Evolutionary conservation across 2,113 vertebrate genomes (phyloP), one percentile per base, ranked within the genome.

Genomic region (Ranitomeya imitator): DNA sequence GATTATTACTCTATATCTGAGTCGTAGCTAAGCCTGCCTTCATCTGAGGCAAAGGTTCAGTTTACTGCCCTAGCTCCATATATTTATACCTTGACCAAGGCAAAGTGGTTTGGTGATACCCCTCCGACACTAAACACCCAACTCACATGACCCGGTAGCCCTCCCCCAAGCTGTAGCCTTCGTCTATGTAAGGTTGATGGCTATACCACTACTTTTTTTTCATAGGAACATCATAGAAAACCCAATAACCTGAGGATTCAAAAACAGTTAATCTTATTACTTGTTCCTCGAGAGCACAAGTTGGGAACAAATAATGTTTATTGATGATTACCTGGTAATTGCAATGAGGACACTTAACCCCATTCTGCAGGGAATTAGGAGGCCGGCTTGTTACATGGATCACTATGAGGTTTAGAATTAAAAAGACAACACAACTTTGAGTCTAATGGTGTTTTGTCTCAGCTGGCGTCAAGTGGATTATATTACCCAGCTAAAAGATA

Each of bases 401-500:
- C 79, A 54, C 55, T 45, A 11, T 57, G 31, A 81, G 79, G 79
- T 63, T 79, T 83, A 61, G 83, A 88, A 88, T 88, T 85, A 79
- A 85, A 63, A 81, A 65, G 71, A 88, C 79, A 83, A 76, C 79
- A 57, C 65, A 83, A 63, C 67, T n/a, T 45, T 16, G 31, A 83
- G 69, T 80, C 86, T 77, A 76, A 71, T 31, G 59, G 80, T 79
- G 71, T 84, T 88, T 84, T 84, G 73, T 84, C 71, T 76, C 71
- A 77, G 54, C 57, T 23, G 23, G 74, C 31, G 23, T 83, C n/a
- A 10, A 83, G 61, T 61, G 59, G 37, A 19, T 84, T 78, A 78
- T 83, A 54, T 84, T 88, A 84, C 71, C 59, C 37, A 7, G 79
- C 80, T 84, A 78, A 84, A 89, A 79, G 87, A 85, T 89, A 79